A percentile compares a stretch with the other conserved stretches of the same genome.
These are phyloP conservation scores for Ceratoteleas bidentatus DNA, from an alignment of 1,140 invertebrate genomes.

Conservation along the genomic window DNA sequence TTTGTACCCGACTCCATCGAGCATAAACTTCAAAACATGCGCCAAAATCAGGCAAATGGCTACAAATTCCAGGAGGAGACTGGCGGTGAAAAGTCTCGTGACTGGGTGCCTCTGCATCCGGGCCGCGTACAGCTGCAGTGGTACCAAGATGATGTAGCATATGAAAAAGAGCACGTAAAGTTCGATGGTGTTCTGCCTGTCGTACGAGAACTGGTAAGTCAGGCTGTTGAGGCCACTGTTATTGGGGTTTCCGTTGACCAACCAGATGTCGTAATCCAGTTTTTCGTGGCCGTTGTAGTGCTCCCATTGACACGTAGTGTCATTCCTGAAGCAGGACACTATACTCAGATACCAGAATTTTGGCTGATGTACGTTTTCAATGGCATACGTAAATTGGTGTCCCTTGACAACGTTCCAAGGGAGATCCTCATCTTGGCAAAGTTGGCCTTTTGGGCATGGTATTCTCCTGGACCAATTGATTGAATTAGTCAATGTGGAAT, in stretches of 20 bases:
- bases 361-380: constrained; percentile 93
- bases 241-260: constrained; percentile 97
- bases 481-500: too few species aligned
- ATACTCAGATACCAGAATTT: constrained; percentile 98
- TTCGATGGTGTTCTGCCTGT: constrained; percentile 95
- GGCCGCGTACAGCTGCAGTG: constrained; percentile 94
- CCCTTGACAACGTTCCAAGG: constrained; percentile 91
- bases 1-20: constrained; percentile 92
- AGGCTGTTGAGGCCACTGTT: constrained; percentile 91
- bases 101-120: constrained; percentile 93
- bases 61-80: constrained; percentile 91
- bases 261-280: constrained; percentile 95
- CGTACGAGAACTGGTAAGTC: constrained; percentile 98
- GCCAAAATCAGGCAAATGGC: constrained; percentile 92
- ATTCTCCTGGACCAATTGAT: constrained; percentile 85
- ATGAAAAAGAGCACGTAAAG: constrained; percentile 94
- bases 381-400: constrained; percentile 96
- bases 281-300: constrained; percentile 84
- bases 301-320: constrained; percentile 90
- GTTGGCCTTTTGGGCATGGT: constrained; percentile 88
- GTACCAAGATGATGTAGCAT: constrained; percentile 92
- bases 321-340: constrained; percentile 93
- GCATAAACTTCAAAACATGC: constrained; percentile 94
- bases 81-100: constrained; percentile 94
- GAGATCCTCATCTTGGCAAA: constrained; percentile 93